phyloP scores from a whole-genome alignment of 2,888 invertebrate species.

The Eugnorisma glareosa region DNA sequence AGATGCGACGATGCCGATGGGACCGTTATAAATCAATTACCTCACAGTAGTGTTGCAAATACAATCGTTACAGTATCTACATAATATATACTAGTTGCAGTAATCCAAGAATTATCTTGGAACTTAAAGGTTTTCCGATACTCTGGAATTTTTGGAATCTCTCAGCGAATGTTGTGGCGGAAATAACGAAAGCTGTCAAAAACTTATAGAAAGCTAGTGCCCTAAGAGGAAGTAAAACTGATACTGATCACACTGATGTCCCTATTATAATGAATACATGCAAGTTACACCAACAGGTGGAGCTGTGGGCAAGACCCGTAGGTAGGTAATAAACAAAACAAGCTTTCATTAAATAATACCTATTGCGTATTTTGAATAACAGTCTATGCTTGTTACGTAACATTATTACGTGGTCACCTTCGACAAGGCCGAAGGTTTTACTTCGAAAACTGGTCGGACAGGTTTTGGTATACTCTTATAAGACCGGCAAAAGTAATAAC shows the following conservation, averaged over 20 bases:
- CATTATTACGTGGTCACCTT: conserved; percentile 1
- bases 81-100: too few relatives aligned
- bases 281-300: neutral
- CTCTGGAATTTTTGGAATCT: neutral
- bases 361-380: conserved; percentile 9
- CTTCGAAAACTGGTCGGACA: conserved; percentile 24
- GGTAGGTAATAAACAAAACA: neutral
- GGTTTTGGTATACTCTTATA: conserved; percentile 4
- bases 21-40: conserved; percentile 6
- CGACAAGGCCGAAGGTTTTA: conserved; percentile 23
- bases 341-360: conserved; percentile 17
- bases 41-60: conserved; percentile 15
- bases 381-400: conserved; percentile 22
- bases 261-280: neutral
- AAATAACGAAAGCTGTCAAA: neutral
- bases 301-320: neutral
- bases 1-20: neutral
- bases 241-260: neutral
- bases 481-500: neutral
- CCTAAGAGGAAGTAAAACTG: neutral
- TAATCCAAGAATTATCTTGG: neutral
- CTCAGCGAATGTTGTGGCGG: too few relatives aligned
- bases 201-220: neutral
- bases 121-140: neutral
- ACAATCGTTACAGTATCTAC: neutral